Percentiles rank a stretch among this genome's conserved stretches.
Evolutionary conservation across 2,797 vertebrate species (phyloP).

Genomic region (Falco rusticolus): DNA sequence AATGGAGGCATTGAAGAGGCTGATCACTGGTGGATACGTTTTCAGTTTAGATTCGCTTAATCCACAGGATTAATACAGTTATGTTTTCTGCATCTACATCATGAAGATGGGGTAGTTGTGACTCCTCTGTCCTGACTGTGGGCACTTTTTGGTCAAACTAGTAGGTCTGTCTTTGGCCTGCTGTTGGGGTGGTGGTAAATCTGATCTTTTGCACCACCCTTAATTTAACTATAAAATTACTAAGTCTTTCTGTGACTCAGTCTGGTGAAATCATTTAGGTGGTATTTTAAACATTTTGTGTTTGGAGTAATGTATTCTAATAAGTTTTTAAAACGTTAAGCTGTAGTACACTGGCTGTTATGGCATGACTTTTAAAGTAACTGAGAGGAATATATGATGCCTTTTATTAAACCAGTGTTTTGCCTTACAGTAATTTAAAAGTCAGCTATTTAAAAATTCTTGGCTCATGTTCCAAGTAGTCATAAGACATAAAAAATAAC

Average conservation of each 20-base stretch:
- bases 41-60: neutral
- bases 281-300: neutral
- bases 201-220: neutral
- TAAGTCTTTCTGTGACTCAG: neutral
- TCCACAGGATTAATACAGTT: neutral
- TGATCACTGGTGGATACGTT: neutral
- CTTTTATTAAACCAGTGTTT: neutral
- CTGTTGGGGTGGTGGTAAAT: neutral
- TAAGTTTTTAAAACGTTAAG: neutral
- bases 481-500: neutral
- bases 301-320: neutral
- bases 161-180: neutral
- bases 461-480: neutral
- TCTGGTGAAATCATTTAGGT: neutral
- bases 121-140: neutral
- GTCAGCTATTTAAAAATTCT: neutral
- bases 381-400: neutral
- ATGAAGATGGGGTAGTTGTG: neutral
- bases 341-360: neutral
- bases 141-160: neutral
- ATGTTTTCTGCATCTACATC: neutral
- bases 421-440: neutral
- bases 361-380: neutral
- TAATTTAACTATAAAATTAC: neutral
- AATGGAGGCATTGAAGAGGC: neutral